phyloP scores from a whole-genome alignment of 2,113 vertebrate genomes.

The Mus musculus region DNA sequence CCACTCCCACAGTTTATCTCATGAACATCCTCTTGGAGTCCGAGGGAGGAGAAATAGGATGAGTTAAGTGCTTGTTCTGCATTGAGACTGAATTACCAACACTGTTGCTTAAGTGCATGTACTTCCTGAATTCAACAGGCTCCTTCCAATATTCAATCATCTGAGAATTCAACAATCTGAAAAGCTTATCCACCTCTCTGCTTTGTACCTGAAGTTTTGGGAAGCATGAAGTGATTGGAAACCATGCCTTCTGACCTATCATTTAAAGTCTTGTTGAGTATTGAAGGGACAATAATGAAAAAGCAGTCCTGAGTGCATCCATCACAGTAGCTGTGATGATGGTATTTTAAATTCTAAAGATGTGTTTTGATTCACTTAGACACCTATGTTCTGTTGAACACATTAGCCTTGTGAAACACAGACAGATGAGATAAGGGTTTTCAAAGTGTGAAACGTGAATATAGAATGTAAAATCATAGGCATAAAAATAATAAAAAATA shows the following conservation, averaged over 20 bases:
- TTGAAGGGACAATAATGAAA: background rate
- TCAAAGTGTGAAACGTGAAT: background rate
- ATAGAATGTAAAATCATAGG: background rate
- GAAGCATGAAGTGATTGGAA: background rate
- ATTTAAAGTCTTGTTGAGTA: background rate
- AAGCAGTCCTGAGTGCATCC: background rate
- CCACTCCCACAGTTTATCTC: too few species aligned
- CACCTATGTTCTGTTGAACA: too few species aligned
- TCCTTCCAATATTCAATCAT: background rate
- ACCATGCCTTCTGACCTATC: background rate
- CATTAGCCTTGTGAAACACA: background rate
- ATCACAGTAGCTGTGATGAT: background rate
- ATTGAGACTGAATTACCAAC: background rate
- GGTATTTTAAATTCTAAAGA: background rate
- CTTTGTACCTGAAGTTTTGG: background rate
- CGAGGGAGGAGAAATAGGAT: too few species aligned
- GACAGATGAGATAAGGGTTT: background rate
- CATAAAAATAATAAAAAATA: background rate
- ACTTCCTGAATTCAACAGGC: background rate
- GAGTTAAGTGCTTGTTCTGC: background rate
- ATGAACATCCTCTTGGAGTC: too few species aligned
- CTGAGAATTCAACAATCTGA: background rate
- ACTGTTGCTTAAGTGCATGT: background rate
- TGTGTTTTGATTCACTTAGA: background rate
- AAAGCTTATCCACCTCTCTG: background rate